Base-by-base conservation (phyloP, 2,113 vertebrate genomes). In the Rutilus rutilus region DNA sequence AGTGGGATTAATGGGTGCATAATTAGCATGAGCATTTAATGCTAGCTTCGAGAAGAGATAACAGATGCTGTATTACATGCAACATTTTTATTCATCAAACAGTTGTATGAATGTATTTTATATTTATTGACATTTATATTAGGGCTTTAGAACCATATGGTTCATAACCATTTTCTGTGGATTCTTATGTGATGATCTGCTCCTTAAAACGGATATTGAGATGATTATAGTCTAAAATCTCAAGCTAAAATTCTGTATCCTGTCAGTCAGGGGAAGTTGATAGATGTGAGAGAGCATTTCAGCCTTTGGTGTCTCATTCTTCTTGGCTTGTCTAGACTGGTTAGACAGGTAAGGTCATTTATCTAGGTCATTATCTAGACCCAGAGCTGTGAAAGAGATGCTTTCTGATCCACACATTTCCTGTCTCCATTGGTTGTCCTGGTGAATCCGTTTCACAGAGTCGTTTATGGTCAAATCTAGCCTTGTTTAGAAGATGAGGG, bases 281-380 rank as follows among this genome's bases (percentile, higher is more conserved):
- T 8, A 57, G 33, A 52, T 36, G 47, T 71, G 8, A 73, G n/a
- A 52, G 39, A 14, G 52, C 3, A 23, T 52, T 14, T 27, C 36
- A 60, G 8, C 30, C 12, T 25, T 69, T 39, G 17, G 45, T 21
- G 59, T 79, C 27, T 59, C 33, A 23, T 83, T 76, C 6, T 5
- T 19, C 47, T 52, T 47, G 14, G 50, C 59, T 30, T 82, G 86
- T 82, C 60, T 82, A 59, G 69, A 88, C 78, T 76, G 36, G 78
- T 85, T 65, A 50, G 30, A 65, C 65, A 69, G 65, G 19, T 27
- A 54, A n/a, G 33, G n/a, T n/a, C n/a, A n/a, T n/a, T n/a, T n/a
- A n/a, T n/a, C n/a, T n/a, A n/a, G n/a, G n/a, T 47, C 45, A 39
- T n/a, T 69, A 64, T 12, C 42, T 57, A n/a, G 7, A 62, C 14